Evolutionary conservation across 2,113 vertebrate species (phyloP).

Genomic region (Lipophrys pholis): DNA sequence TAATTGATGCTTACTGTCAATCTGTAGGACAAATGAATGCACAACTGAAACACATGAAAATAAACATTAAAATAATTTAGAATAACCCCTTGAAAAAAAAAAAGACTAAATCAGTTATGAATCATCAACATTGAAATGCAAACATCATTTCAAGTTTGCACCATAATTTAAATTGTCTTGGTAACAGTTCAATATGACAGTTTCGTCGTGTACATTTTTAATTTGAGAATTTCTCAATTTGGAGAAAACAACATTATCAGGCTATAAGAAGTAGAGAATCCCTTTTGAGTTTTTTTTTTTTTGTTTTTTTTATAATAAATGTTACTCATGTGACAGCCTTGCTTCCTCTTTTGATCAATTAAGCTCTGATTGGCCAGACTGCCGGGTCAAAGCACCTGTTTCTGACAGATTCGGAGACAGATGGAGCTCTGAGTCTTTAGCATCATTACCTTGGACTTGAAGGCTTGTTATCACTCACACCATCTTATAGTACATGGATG

Average conservation of each 20-base stretch:
- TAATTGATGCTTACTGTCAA: neutral
- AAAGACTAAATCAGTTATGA: conserved; percentile 1
- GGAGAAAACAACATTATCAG: conserved; percentile 1
- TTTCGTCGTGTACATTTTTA: conserved; percentile 8
- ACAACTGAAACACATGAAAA: neutral
- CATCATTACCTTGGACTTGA: conserved; percentile 70
- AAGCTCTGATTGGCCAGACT: conserved; percentile 15
- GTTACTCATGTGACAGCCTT: conserved; percentile 38
- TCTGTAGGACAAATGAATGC: neutral
- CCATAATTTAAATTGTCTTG: conserved; percentile 12
- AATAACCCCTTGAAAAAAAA: neutral
- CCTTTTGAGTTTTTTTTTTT: conserved; percentile 6
- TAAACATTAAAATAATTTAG: neutral
- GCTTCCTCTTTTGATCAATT: conserved; percentile 60
- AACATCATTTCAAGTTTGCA: conserved; percentile 1
- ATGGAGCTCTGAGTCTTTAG: conserved; percentile 69
- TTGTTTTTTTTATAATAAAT: conserved; percentile 38
- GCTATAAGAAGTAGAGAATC: conserved; percentile 38
- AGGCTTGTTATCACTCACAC: conserved; percentile 60
- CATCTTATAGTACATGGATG: conserved; percentile 27
- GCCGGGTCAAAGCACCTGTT: conserved; percentile 40
- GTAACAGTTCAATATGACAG: conserved; percentile 17
- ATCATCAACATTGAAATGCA: neutral
- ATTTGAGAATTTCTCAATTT: conserved; percentile 13
- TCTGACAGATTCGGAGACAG: conserved; percentile 66